Evolutionary conservation across 1,140 invertebrate species (phyloP), one percentile per base, ranked within the genome.

Genomic region (Formica exsecta): DNA sequence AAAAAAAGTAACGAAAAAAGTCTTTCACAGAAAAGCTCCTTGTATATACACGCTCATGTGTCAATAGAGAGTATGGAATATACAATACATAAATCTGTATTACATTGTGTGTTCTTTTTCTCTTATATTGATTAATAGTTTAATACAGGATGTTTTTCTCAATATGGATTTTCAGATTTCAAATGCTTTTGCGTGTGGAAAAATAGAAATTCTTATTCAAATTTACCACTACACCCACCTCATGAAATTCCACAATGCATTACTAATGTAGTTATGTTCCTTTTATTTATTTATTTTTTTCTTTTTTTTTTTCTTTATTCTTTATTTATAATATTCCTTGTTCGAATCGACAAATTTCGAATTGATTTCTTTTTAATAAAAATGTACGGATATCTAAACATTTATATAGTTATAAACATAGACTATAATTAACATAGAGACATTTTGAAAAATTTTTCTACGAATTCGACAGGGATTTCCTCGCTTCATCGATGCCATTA

Each of bases 21-120:
- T 77, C 44, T 83, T 62, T 59, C 68, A 38, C 44, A 29, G 44
- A 22, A 22, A 8, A 38, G 73, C 79, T 81, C 48, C 48, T 83
- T 83, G 66, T 83, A 74, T 62, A 83, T 83, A 83, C 68, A 83
- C 79, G 38, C 54, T 83, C 79, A 62, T 83, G 38, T 83, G 68
- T 73, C 79, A 73, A 80, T 83, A 70, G 68, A 70, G 68, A 83
- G 68, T 61, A 74, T 61, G 79, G 79, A 83, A 83, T 83, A 83
- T 83, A 83, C 68, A 83, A 74, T 83, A 74, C 73, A 70, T 61
- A 73, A 83, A 41, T 81, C 59, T 25, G 8, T 77, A 48, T 51
- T 80, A 61, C 36, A 80, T 57, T 83, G 25, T 16, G 13, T 74
- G 48, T 32, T 51, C 48, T 51, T 54, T 80, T 61, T 59, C 73